Base-by-base conservation (phyloP, 2,888 invertebrate species). In the Gortyna flavago region DNA sequence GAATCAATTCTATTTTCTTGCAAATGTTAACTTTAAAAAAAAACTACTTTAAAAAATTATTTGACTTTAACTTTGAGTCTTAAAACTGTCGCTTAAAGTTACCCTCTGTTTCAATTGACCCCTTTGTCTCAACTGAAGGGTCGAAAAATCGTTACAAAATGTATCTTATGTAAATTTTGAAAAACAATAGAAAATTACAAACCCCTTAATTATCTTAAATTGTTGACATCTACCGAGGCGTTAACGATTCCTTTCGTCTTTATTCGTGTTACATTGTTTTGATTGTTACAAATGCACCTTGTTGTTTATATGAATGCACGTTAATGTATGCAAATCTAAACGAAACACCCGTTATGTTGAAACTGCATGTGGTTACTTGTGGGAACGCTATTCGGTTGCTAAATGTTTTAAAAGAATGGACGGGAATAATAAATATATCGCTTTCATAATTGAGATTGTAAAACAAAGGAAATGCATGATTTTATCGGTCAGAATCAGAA, bases 321-420 rank as follows among this genome's bases (percentile, higher is more conserved):
- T 88, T 93, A 94, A 94, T 94, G 87, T 93, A 94, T 94, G 93
- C 91, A 91, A 91, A 92, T 90, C 84, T 89, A 90, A 87, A 89
- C 88, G 84, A 85, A 88, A 89, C 83, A 87, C 87, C 90, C 91
- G 89, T 90, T 91, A 89, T 73, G 79, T 77, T 83, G 88, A 89
- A 79, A 91, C 90, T 89, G 90, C 91, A 88, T 91, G 90, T 87
- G 87, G 87, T 86, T 84, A 81, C 80, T 81, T 87, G 86, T 92
- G 93, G 87, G 92, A 91, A 90, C 81, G 77, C 79, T 83, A 82
- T 88, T 91, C 90, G 91, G 90, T 91, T 89, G 91, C 90, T 89
- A 84, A 85, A 87, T 84, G 80, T 80, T 81, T 80, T 80, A 51
- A 66, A 79, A 77, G 68, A 82, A 67, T 72, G 38, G 32, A 77